Percentiles rank a stretch among this genome's conserved stretches.
Conservation (phyloP, 2,797 vertebrate genomes). For the Thalassophryne amazonica region DNA sequence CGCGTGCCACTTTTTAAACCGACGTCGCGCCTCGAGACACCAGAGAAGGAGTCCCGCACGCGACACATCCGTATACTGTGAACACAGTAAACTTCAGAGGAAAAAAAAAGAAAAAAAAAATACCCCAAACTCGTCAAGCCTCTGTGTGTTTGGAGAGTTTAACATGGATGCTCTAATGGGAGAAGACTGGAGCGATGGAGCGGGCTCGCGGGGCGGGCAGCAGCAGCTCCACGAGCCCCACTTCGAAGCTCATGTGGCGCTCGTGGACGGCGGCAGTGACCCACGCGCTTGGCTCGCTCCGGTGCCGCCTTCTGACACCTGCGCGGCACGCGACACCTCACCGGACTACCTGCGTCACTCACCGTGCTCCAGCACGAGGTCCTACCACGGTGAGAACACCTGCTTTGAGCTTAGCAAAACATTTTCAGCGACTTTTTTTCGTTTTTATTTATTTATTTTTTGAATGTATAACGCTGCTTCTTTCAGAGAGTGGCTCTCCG, state of each 20-base stretch:
- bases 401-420: too few relatives aligned
- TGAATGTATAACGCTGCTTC: too few relatives aligned
- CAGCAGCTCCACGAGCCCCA: slow-evolving; percentile 53
- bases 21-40: slow-evolving; percentile 85
- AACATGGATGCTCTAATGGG: slow-evolving; percentile 69
- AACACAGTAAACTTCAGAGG: too few relatives aligned
- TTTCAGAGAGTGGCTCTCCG: slow-evolving; percentile 71
- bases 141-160: too few relatives aligned
- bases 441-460: too few relatives aligned
- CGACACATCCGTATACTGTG: slow-evolving; percentile 73
- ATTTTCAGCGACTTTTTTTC: neutral
- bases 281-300: slow-evolving; percentile 90
- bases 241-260: slow-evolving; percentile 74
- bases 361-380: slow-evolving; percentile 73
- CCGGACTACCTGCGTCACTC: slow-evolving; percentile 83
- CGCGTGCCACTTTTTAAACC: slow-evolving; percentile 98
- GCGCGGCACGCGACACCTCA: slow-evolving; percentile 78
- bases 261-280: slow-evolving; percentile 82
- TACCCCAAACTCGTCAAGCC: too few relatives aligned
- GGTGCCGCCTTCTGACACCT: slow-evolving; percentile 78
- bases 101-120: too few relatives aligned
- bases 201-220: slow-evolving; percentile 49
- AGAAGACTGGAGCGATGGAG: slow-evolving; percentile 69
- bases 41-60: slow-evolving; percentile 86
- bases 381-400: slow-evolving; percentile 59